phyloP scores from a whole-genome alignment of 1,140 invertebrate species.

The Goniozus legneri region DNA sequence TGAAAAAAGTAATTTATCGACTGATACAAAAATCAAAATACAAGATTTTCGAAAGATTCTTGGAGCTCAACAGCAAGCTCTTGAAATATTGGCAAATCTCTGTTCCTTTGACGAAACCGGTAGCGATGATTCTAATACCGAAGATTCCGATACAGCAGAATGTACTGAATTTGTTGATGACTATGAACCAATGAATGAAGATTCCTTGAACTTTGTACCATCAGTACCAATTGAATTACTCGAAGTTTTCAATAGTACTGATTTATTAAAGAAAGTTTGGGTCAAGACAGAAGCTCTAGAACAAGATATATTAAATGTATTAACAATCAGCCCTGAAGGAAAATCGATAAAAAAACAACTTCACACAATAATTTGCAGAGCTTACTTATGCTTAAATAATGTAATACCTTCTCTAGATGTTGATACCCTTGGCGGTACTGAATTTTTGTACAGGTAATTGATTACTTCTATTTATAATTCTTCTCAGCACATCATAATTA shows the following conservation, averaged over 20 bases:
- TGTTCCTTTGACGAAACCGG: slow-evolving; percentile 62
- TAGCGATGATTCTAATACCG: slow-evolving; percentile 52
- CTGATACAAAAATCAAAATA: slow-evolving; percentile 43
- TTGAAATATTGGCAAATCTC: slow-evolving; percentile 70
- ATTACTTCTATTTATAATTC: not conserved
- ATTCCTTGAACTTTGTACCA: slow-evolving; percentile 26
- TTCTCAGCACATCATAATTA: not conserved
- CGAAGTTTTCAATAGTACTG: slow-evolving; percentile 55
- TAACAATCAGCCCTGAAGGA: slow-evolving; percentile 53
- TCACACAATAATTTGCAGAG: slow-evolving; percentile 55
- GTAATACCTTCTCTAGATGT: slow-evolving; percentile 60
- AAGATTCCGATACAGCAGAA: slow-evolving; percentile 49
- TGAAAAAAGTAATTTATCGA: slow-evolving; percentile 32
- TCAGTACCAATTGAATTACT: slow-evolving; percentile 45
- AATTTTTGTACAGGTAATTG: slow-evolving; percentile 48
- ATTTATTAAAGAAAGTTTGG: slow-evolving; percentile 59
- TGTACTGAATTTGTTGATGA: slow-evolving; percentile 44
- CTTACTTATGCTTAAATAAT: slow-evolving; percentile 67
- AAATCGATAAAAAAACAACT: slow-evolving; percentile 51
- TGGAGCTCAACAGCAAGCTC: slow-evolving; percentile 62
- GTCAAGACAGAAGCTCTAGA: slow-evolving; percentile 52
- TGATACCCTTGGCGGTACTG: slow-evolving; percentile 60
- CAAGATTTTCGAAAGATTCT: slow-evolving; percentile 54
- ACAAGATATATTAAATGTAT: slow-evolving; percentile 53
- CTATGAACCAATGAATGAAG: slow-evolving; percentile 39